phyloP scores from a whole-genome alignment of 2,888 invertebrate species.

The Mythimna pallens region DNA sequence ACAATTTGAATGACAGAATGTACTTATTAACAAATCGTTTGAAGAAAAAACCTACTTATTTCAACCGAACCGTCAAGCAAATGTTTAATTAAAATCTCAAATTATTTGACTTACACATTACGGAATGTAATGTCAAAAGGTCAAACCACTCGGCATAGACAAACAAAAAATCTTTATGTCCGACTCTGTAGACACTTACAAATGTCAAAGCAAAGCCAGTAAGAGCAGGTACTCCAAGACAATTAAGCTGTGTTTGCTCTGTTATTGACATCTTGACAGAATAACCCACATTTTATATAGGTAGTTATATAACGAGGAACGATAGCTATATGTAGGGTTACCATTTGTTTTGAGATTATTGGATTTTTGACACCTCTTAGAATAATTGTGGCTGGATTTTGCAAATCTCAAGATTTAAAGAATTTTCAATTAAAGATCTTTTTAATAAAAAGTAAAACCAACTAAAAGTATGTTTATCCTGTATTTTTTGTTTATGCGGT shows the following conservation, averaged over 20 bases:
- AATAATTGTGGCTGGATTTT: too few species aligned
- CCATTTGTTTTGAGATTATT: too few species aligned
- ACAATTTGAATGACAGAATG: neutral
- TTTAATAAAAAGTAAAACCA: too few species aligned
- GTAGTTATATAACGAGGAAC: conserved; percentile 42
- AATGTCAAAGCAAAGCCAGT: conserved; percentile 41
- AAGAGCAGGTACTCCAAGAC: conserved; percentile 38
- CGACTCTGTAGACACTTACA: conserved; percentile 23
- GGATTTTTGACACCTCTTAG: too few species aligned
- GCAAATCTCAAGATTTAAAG: too few species aligned
- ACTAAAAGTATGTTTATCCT: too few species aligned
- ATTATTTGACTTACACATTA: conserved; percentile 23
- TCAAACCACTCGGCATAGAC: neutral
- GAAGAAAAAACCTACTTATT: neutral
- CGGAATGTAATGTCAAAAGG: conserved; percentile 14
- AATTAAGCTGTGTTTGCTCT: conserved; percentile 54
- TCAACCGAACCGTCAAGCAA: conserved; percentile 1
- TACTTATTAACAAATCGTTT: neutral
- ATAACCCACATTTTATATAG: conserved; percentile 55
- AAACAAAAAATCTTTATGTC: conserved; percentile 29
- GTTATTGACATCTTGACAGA: conserved; percentile 62
- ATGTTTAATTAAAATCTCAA: conserved; percentile 17
- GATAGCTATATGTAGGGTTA: neutral
- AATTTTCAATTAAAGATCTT: too few species aligned
- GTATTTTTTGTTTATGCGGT: too few species aligned